Percentiles rank a stretch among this genome's conserved stretches.
These are phyloP conservation scores for Necrosyrtes monachus DNA, from an alignment of 2,797 vertebrate species.

Conservation along the genomic window DNA sequence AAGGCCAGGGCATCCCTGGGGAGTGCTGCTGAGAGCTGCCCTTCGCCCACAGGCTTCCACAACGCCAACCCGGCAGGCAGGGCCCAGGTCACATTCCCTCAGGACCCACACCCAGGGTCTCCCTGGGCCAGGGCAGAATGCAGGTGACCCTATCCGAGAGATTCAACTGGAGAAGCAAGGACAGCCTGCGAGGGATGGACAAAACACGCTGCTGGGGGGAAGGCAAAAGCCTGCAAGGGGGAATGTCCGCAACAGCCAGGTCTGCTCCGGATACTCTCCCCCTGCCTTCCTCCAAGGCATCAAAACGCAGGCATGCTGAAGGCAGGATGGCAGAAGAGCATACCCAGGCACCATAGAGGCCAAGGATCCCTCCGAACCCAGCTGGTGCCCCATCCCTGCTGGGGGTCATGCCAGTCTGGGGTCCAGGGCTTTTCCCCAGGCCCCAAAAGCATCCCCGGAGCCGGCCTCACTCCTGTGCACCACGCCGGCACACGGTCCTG, in stretches of 20 bases:
- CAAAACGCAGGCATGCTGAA: background rate
- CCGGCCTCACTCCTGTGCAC: too few species aligned
- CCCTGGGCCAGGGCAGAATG: rapidly evolving
- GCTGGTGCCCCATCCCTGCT: background rate
- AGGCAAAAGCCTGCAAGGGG: too few species aligned
- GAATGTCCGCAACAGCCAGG: rapidly evolving
- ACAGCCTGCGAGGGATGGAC: background rate
- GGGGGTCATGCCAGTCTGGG: too few species aligned
- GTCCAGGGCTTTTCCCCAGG: background rate
- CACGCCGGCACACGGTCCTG: rapidly evolving
- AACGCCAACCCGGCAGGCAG: rapidly evolving
- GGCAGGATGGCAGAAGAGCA: background rate
- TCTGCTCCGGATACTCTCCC: rapidly evolving
- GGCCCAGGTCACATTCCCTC: rapidly evolving
- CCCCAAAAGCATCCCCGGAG: background rate
- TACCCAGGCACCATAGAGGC: background rate
- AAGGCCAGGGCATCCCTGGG: background rate
- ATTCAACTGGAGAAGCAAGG: background rate
- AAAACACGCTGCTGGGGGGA: rapidly evolving
- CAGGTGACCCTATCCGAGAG: background rate
- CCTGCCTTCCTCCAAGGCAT: background rate
- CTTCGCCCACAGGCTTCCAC: background rate
- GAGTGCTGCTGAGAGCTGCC: background rate
- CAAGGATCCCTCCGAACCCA: background rate
- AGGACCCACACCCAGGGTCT: rapidly evolving